Evolutionary conservation across 2,113 vertebrate genomes (phyloP).

Genomic region (Neofelis nebulosa): DNA sequence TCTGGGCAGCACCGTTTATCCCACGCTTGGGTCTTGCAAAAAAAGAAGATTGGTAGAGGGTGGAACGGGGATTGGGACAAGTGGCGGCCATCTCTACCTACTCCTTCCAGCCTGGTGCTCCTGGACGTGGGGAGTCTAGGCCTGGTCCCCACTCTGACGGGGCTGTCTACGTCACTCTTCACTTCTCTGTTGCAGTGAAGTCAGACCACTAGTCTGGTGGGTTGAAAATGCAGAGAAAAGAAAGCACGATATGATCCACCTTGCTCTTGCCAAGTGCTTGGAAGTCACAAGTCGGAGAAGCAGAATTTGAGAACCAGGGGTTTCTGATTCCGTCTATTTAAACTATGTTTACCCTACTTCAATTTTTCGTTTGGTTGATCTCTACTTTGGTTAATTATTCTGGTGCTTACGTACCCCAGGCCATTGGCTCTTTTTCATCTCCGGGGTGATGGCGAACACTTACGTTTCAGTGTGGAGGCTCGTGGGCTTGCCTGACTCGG

Average conservation of each 20-base stretch:
- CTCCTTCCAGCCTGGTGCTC: neutral
- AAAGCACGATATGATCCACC: neutral
- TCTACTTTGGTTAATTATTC: constrained; percentile 55
- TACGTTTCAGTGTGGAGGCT: constrained; percentile 40
- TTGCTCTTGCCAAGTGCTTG: neutral
- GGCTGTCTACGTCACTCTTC: neutral
- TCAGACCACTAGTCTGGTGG: neutral
- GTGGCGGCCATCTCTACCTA: too few species aligned
- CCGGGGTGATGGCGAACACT: constrained; percentile 20
- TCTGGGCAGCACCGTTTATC: fast-evolving
- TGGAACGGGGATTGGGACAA: too few species aligned
- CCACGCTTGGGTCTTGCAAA: neutral
- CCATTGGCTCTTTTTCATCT: constrained; percentile 18
- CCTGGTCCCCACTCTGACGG: fast-evolving
- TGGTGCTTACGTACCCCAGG: constrained; percentile 48
- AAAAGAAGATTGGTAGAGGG: neutral
- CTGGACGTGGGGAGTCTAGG: neutral
- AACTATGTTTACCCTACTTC: neutral
- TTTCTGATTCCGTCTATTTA: constrained; percentile 60
- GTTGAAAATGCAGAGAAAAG: neutral
- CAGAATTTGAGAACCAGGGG: neutral
- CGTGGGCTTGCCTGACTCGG: constrained; percentile 53
- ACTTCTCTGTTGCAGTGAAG: neutral
- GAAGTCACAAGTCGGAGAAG: neutral
- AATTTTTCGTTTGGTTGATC: constrained; percentile 42